Conservation (phyloP, 2,113 vertebrate species). For the Podilymbus podiceps region DNA sequence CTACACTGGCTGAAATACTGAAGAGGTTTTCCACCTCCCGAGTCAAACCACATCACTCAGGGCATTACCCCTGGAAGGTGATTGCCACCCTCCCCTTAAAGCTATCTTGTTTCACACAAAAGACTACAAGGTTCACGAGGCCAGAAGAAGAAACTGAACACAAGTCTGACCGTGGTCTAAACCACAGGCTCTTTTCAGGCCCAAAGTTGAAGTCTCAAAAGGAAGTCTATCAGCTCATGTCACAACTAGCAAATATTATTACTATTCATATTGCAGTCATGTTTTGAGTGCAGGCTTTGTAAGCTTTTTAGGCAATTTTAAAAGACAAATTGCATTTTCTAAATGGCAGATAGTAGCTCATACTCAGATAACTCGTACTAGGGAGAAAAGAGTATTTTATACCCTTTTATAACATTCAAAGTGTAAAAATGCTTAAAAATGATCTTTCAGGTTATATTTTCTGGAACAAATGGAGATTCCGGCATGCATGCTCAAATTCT, state of each 20-base stretch:
- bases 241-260: not conserved
- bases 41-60: not conserved
- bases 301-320: not conserved
- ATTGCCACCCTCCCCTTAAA: not conserved
- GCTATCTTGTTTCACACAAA: not conserved
- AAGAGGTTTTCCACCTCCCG: not conserved
- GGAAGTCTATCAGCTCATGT: not conserved
- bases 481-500: not conserved
- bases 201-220: not conserved
- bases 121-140: not conserved
- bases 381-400: not conserved
- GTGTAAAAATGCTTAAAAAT: not conserved
- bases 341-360: not conserved
- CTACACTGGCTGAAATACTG: not conserved
- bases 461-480: not conserved
- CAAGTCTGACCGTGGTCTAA: not conserved
- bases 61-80: not conserved
- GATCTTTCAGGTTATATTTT: not conserved
- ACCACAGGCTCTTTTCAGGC: not conserved
- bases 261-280: not conserved
- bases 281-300: not conserved
- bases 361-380: not conserved
- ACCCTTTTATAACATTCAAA: not conserved
- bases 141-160: not conserved
- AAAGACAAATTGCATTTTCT: not conserved